Evolutionary conservation across 2,888 invertebrate genomes (phyloP), one percentile per base, ranked within the genome.

Genomic region (Sinopyrophorus schimmeli): DNA sequence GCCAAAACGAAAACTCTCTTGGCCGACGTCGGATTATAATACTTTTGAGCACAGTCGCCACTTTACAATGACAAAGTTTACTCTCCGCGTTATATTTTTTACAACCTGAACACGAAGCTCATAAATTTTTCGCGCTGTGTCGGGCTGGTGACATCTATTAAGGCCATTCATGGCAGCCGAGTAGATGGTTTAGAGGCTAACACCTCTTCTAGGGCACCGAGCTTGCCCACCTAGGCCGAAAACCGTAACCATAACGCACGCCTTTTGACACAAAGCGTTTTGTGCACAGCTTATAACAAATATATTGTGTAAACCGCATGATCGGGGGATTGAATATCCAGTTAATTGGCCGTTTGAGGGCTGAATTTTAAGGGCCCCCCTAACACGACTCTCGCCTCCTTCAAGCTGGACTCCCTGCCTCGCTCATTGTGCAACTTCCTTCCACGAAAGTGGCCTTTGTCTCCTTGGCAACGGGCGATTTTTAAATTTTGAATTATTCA

Each of bases 91-190:
- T 56, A 53, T 49, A 52, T 49, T 55, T 53, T 58, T 48, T 47
- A 48, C 48, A 49, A 34, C 40, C 21, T 40, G 41, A 47, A 53
- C 50, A 53, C 50, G 53, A 42, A 56, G 41, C 58, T 50, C 53
- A 62, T 63, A 64, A 63, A 63, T 64, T 58, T 54, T 47, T 41
- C 24, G 23, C 16, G 35, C 43, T 27, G 53, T 58, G 58, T 58
- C 55, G 56, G 57, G 50, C 52, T 60, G 65, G 61, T 62, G 65
- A 63, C 63, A 57, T 59, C 65, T 61, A 64, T 64, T 64, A 64
- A 60, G 53, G 38, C 51, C 42, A 58, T 62, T 62, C 60, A 59
- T 39, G 32, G 50, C 17, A 34, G n/a, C n/a, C n/a, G 31, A 38
- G 40, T 38, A 31, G 47, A 40, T 39, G 35, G 40, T 35, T n/a